Percentiles rank a stretch among this genome's conserved stretches.
Conservation (phyloP, 2,797 vertebrate genomes). For the Acrossocheilus wenchowensis region DNA sequence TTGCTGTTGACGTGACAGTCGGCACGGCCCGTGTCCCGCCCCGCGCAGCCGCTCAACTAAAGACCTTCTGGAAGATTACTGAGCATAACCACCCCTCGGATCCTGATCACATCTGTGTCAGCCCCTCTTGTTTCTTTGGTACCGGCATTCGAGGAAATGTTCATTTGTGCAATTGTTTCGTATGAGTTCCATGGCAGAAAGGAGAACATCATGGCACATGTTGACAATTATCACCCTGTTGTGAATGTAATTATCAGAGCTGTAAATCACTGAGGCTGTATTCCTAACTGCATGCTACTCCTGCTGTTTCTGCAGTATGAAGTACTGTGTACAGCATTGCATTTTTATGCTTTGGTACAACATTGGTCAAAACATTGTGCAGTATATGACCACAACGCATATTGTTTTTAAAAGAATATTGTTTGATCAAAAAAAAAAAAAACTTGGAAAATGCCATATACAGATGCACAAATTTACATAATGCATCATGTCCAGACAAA, state of each 20-base stretch:
- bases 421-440: not conserved
- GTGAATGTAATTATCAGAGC: not conserved
- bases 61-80: not conserved
- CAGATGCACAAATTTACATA: not conserved
- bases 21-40: conserved; percentile 47
- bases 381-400: not conserved
- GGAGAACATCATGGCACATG: not conserved
- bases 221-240: not conserved
- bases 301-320: not conserved
- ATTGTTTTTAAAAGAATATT: not conserved
- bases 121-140: conserved; percentile 48
- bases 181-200: not conserved
- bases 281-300: not conserved
- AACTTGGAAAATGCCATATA: not conserved
- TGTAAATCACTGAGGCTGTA: not conserved
- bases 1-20: conserved; percentile 66
- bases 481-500: not conserved
- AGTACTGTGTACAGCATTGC: not conserved
- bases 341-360: not conserved
- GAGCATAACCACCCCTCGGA: not conserved
- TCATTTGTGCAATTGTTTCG: not conserved
- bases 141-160: not conserved
- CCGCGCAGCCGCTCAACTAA: conserved; percentile 65
- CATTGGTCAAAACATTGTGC: not conserved
- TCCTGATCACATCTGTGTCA: conserved; percentile 41